Percentiles rank a stretch among this genome's conserved stretches.
Conservation (phyloP, 2,113 vertebrate species). For the Zingel zingel region DNA sequence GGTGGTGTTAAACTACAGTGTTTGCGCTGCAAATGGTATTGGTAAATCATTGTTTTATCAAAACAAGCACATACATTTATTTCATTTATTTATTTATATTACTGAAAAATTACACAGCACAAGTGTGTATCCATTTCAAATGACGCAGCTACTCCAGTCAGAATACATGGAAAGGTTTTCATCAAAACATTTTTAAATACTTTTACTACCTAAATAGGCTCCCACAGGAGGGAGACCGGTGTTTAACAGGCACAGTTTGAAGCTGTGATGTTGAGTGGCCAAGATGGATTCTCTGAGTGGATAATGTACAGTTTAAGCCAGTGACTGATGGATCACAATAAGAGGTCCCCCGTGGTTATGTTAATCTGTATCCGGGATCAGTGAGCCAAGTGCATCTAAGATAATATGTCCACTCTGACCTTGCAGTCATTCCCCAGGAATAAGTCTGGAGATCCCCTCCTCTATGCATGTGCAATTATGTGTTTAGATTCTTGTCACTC, state of each 20-base stretch:
- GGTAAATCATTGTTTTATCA: too few species aligned
- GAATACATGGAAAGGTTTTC: background rate
- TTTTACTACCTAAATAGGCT: background rate
- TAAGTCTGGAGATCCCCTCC: conserved; percentile 8
- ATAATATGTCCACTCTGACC: conserved; percentile 18
- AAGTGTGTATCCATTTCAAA: background rate
- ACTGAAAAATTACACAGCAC: too few species aligned
- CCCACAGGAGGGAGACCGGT: background rate
- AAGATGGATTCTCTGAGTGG: background rate
- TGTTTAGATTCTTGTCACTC: background rate
- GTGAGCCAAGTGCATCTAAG: background rate
- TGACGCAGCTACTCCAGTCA: background rate
- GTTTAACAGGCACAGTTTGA: background rate
- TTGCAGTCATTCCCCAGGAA: conserved; percentile 5
- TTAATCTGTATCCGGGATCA: background rate
- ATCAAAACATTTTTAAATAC: background rate
- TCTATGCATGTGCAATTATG: conserved; percentile 16
- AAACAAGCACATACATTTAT: too few species aligned
- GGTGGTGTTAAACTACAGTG: too few species aligned
- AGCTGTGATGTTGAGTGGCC: background rate
- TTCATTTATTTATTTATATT: too few species aligned
- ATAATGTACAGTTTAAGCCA: background rate
- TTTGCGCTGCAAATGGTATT: too few species aligned
- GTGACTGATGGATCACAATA: background rate
- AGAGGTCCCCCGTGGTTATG: background rate